A percentile compares a stretch with the other conserved stretches of the same genome.
Conservation (phyloP, 2,888 invertebrate genomes). For the Coleophora deauratella region DNA sequence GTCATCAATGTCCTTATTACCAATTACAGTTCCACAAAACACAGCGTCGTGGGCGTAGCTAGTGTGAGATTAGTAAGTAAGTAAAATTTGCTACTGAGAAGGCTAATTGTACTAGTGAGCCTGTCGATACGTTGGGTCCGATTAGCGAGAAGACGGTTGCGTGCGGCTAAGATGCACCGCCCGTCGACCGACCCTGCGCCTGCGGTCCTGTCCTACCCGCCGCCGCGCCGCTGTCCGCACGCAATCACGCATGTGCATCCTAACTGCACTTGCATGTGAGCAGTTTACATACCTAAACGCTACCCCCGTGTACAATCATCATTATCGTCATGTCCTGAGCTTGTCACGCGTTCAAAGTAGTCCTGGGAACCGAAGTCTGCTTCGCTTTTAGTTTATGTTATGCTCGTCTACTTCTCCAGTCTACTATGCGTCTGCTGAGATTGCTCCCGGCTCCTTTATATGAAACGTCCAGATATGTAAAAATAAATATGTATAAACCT, state of each 20-base stretch:
- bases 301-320: no score
- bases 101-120: constrained; percentile 52
- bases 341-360: no score
- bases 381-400: background rate
- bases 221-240: constrained; percentile 28
- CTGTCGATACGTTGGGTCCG: constrained; percentile 49
- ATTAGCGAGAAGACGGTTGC: constrained; percentile 62
- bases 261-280: constrained; percentile 11
- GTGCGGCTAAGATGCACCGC: constrained; percentile 47
- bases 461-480: no score
- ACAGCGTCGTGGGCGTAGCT: constrained; percentile 5
- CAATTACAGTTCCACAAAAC: no score
- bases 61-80: constrained; percentile 28
- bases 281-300: no score
- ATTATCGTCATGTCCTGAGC: no score
- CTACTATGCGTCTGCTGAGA: no score
- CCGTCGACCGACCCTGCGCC: constrained; percentile 26
- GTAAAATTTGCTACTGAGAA: constrained; percentile 46
- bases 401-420: no score
- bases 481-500: no score
- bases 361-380: no score
- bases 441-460: no score
- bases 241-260: constrained; percentile 46
- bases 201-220: constrained; percentile 22
- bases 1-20: no score